Conservation (phyloP, 2,113 vertebrate species). For the Phoxinus phoxinus region DNA sequence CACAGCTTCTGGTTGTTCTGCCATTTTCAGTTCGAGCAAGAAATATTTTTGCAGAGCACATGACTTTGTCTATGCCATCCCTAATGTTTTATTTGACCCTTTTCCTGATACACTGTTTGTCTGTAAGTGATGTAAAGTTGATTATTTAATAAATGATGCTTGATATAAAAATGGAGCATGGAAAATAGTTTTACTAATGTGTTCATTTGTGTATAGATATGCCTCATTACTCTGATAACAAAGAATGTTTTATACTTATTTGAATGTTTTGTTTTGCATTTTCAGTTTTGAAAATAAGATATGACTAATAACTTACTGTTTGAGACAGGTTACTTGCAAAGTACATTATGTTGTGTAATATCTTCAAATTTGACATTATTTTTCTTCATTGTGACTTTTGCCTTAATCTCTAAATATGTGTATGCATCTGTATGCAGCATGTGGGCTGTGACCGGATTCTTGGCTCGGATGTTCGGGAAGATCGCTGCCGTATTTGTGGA, state of each 20-base stretch:
- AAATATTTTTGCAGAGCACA: neutral
- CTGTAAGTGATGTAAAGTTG: neutral
- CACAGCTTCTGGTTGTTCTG: neutral
- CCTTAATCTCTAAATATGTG: constrained; percentile 33
- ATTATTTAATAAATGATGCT: too few species aligned
- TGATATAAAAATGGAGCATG: too few species aligned
- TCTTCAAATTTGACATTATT: neutral
- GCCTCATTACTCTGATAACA: neutral
- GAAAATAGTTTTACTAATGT: neutral
- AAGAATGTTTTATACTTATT: too few species aligned
- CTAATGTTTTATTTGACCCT: neutral
- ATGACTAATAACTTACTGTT: neutral
- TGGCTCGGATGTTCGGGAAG: constrained; percentile 90
- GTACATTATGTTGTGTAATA: neutral
- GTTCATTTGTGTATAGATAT: neutral
- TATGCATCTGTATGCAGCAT: constrained; percentile 76
- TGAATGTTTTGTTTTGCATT: neutral
- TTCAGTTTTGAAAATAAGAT: neutral
- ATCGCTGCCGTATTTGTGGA: constrained; percentile 91
- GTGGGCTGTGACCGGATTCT: constrained; percentile 95
- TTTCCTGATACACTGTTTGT: neutral
- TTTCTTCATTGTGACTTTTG: constrained; percentile 31
- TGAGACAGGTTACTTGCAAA: neutral
- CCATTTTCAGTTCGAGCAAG: neutral
- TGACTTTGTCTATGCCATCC: neutral